Base-by-base conservation (phyloP, 2,113 vertebrate genomes). In the Caranx melampygus region DNA sequence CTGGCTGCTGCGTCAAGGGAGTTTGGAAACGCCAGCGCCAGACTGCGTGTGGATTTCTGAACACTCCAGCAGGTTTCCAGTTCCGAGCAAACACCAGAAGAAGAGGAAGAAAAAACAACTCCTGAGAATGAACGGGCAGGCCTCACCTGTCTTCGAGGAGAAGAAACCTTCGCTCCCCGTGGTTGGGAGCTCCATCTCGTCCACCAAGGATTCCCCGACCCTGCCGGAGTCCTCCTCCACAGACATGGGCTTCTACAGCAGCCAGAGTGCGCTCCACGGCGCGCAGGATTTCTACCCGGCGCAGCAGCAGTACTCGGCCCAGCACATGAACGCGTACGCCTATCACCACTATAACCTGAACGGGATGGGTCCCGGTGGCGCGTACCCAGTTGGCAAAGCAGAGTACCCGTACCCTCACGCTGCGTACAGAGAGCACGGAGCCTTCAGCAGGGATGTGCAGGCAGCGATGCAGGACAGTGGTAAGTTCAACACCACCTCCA, bases 221-320 rank as follows among this genome's bases (percentile, higher is more conserved):
- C 92, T 96, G 59, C 96, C 96, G 0, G 96, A 98, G 90, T 96
- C 96, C 33, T 87, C 91, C 0, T 94, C 97, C 91, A 95, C 96
- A 0, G 96, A 97, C 35, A 83, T 96, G 94, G 95, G 96, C 83
- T 97, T 97, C 90, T 98, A 96, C 94, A 96, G 95, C 83, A 90
- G 94, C 1, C 95, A 95, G 10, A 81, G 90, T 42, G 69, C 83
- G 58, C 80, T 79, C 52, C 89, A 91, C 58, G 63, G 92, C 64
- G 93, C 97, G 73, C 97, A 97, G 84, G 96, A 98, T 40, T 96
- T 94, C 78, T 98, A 97, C 89, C 59, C 73, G 42, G 65, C 82
- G 37, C 89, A 88, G 26, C 92, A 93, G 75, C 91, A 91, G 13
- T 96, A 96, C 59, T 85, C 94, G 0, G 42, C 72, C 1, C 96